Percentiles rank a stretch among this genome's conserved stretches.
Evolutionary conservation across 2,113 vertebrate species (phyloP).

Genomic region (Dicerorhinus sumatrensis): DNA sequence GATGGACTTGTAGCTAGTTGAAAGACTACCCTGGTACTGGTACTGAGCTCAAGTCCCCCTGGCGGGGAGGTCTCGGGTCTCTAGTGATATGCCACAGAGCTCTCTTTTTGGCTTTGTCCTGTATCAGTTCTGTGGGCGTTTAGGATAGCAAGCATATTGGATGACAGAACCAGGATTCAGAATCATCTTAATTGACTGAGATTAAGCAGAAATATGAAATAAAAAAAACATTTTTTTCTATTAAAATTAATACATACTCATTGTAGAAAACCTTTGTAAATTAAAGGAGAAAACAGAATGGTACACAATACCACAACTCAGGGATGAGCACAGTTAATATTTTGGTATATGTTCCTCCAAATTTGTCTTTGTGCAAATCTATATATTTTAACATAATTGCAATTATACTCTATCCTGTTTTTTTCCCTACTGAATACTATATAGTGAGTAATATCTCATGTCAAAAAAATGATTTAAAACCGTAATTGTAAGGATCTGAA

Average conservation of each 20-base stretch:
- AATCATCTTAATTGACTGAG: not conserved
- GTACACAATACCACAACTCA: not conserved
- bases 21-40: not conserved
- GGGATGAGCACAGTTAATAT: not conserved
- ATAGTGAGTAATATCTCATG: not conserved
- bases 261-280: not conserved
- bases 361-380: not conserved
- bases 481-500: not conserved
- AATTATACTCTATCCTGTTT: not conserved
- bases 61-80: not conserved
- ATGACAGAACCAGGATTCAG: not conserved
- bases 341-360: not conserved
- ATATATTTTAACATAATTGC: not conserved
- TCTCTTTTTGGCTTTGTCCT: not conserved
- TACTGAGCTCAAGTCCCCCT: fast-evolving
- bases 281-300: not conserved
- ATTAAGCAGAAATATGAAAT: not conserved
- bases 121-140: not conserved
- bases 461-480: not conserved
- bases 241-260: not conserved
- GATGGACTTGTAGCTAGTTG: not conserved
- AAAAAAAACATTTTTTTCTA: not conserved
- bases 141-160: not conserved
- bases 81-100: not conserved
- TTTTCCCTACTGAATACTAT: not conserved